These are phyloP conservation scores for Choreutis nemorana DNA, from an alignment of 2,888 invertebrate genomes.

Conservation along the genomic window DNA sequence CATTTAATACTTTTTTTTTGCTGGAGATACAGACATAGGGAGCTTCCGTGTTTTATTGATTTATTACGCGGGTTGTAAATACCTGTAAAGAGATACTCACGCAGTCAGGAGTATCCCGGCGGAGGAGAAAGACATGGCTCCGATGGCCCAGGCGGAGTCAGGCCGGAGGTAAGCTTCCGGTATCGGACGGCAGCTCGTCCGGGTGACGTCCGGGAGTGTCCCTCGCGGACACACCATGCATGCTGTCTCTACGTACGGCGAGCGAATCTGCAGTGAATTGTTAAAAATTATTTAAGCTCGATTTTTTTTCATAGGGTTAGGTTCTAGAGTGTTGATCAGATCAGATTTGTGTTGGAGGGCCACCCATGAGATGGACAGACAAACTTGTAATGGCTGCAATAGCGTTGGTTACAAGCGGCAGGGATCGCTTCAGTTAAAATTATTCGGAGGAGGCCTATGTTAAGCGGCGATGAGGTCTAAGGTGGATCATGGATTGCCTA, in stretches of 20 bases:
- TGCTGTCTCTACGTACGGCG: constrained; percentile 81
- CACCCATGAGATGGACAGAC: background rate
- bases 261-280: constrained; percentile 71
- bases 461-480: no score
- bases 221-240: constrained; percentile 86
- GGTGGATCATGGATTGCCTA: no score
- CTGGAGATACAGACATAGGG: no score
- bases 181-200: constrained; percentile 77
- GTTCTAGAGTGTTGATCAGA: no score
- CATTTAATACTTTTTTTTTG: no score
- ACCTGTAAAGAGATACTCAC: constrained; percentile 36
- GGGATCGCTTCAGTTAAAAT: no score
- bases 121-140: constrained; percentile 89
- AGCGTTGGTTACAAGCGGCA: no score
- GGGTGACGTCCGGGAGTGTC: constrained; percentile 80
- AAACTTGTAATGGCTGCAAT: background rate
- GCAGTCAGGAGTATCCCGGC: constrained; percentile 84
- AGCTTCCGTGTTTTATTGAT: no score
- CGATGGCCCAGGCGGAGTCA: constrained; percentile 91
- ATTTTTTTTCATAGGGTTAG: background rate
- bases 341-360: no score
- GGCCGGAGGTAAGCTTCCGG: constrained; percentile 84
- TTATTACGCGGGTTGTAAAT: no score
- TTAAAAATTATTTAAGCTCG: no score
- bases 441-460: no score